Conservation (phyloP, 2,888 invertebrate species). For the Diaphora mendica region DNA sequence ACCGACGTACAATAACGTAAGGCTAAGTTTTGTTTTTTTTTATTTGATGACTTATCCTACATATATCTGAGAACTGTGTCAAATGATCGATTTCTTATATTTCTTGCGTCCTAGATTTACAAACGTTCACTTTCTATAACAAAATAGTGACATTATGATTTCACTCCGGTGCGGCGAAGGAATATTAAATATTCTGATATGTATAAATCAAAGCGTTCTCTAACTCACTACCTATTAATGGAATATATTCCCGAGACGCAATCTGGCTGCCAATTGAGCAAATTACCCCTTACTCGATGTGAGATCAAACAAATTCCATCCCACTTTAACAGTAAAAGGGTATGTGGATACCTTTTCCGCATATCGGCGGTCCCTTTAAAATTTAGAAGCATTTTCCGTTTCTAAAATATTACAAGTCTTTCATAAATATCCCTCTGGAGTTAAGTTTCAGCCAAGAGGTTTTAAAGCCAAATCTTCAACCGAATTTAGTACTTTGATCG, state of each 20-base stretch:
- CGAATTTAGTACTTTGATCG: conserved; percentile 20
- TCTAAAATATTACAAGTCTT: conserved; percentile 4
- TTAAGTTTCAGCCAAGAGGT: neutral
- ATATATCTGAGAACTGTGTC: neutral
- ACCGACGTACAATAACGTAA: no score
- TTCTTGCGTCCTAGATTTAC: neutral
- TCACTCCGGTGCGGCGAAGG: neutral
- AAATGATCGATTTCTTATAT: neutral
- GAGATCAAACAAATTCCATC: conserved; percentile 3
- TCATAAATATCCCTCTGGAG: conserved; percentile 1
- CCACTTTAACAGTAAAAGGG: neutral
- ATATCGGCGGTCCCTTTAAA: conserved; percentile 5
- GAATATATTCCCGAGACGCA: conserved; percentile 13
- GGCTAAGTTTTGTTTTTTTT: no score
- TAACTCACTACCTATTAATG: conserved; percentile 1
- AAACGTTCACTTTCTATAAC: neutral
- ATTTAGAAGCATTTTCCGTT: neutral
- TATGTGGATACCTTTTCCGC: neutral
- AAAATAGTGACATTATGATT: neutral
- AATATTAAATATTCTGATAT: neutral
- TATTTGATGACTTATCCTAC: neutral
- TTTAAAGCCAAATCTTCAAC: neutral
- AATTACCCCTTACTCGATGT: conserved; percentile 2
- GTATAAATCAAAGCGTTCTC: neutral
- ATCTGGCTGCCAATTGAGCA: neutral